phyloP scores from a whole-genome alignment of 2,797 vertebrate species.

The Anomalospiza imberbis region DNA sequence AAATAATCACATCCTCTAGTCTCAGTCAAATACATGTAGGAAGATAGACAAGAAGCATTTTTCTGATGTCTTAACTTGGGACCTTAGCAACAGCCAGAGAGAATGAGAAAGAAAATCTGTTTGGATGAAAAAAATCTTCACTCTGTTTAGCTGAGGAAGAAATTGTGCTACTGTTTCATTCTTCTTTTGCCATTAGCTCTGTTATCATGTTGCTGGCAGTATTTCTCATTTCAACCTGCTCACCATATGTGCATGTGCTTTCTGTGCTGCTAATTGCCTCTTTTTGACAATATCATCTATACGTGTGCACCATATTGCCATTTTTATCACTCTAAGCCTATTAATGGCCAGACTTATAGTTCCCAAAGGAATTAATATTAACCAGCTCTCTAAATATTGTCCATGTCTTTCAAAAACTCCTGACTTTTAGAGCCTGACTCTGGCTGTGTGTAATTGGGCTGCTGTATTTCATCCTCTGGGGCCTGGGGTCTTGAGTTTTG shows the following conservation, averaged over 20 bases:
- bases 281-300: slow-evolving; percentile 77
- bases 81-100: not conserved
- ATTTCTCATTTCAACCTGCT: slow-evolving; percentile 74
- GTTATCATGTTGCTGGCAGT: slow-evolving; percentile 61
- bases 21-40: not conserved
- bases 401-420: slow-evolving; percentile 74
- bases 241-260: slow-evolving; percentile 72
- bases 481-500: slow-evolving; percentile 68
- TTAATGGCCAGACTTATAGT: slow-evolving; percentile 78
- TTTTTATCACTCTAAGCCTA: slow-evolving; percentile 80
- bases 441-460: slow-evolving; percentile 73
- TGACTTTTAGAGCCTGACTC: slow-evolving; percentile 71
- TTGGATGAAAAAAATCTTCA: not conserved
- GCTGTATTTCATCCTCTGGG: slow-evolving; percentile 76
- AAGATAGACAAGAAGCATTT: slow-evolving; percentile 17
- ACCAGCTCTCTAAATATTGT: slow-evolving; percentile 80
- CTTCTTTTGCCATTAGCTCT: slow-evolving; percentile 8
- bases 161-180: slow-evolving; percentile 52
- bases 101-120: not conserved
- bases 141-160: slow-evolving; percentile 24
- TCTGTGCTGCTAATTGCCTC: slow-evolving; percentile 76
- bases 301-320: slow-evolving; percentile 69
- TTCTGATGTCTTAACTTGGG: not conserved
- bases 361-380: slow-evolving; percentile 80
- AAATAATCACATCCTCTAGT: slow-evolving; percentile 18